Conservation (phyloP, 2,888 invertebrate species). For the Lepas anatifera region DNA sequence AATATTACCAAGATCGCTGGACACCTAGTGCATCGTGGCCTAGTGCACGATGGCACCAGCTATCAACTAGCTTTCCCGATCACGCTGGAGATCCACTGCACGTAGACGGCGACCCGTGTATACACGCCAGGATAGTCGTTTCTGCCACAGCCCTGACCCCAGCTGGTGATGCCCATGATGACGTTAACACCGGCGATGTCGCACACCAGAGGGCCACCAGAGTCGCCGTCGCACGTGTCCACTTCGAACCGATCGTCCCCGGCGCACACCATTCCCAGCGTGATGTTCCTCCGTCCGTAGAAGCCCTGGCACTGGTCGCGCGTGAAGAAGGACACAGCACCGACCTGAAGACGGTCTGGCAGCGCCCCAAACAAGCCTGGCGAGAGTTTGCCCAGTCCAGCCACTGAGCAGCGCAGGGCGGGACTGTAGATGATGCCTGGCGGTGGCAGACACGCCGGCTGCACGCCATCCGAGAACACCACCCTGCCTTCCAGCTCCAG, state of each 20-base stretch:
- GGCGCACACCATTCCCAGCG: slow-evolving; percentile 9
- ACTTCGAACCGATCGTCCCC: slow-evolving; percentile 10
- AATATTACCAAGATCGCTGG: no score
- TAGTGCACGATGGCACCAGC: no score
- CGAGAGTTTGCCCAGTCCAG: slow-evolving; percentile 53
- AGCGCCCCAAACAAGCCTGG: slow-evolving; percentile 4
- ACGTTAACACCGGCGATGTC: neutral
- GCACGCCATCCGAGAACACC: slow-evolving; percentile 48
- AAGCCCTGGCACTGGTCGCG: slow-evolving; percentile 1
- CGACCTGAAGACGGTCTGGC: neutral
- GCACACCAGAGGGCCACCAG: slow-evolving; percentile 4
- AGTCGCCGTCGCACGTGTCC: slow-evolving; percentile 12
- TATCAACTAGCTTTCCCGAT: no score
- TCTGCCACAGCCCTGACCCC: slow-evolving; percentile 4
- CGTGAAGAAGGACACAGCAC: slow-evolving; percentile 2
- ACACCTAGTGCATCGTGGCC: no score
- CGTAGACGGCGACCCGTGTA: slow-evolving; percentile 1
- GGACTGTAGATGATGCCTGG: slow-evolving; percentile 41
- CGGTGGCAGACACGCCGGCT: slow-evolving; percentile 60
- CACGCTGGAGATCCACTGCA: neutral
- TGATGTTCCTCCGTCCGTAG: slow-evolving; percentile 11
- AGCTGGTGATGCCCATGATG: slow-evolving; percentile 8
- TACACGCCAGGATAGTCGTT: slow-evolving; percentile 8
- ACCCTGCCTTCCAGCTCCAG: neutral
- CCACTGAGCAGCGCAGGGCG: slow-evolving; percentile 57